These are phyloP conservation scores for Tadarida brasiliensis DNA, from an alignment of 2,797 vertebrate genomes.

Conservation along the genomic window DNA sequence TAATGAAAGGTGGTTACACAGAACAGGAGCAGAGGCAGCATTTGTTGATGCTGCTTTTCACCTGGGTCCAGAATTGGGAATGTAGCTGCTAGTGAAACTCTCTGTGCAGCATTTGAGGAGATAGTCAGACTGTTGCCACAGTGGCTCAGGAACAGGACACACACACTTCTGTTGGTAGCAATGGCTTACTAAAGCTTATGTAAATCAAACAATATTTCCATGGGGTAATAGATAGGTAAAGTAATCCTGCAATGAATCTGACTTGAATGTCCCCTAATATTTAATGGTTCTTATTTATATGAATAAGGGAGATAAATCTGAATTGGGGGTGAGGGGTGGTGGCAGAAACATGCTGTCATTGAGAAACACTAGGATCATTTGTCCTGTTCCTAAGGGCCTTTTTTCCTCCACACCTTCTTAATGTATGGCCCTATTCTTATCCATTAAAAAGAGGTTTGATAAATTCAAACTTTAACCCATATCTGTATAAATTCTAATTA, in stretches of 20 bases:
- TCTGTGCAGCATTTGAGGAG: neutral
- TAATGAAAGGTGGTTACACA: neutral
- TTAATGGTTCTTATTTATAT: conserved; percentile 25
- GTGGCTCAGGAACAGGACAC: neutral
- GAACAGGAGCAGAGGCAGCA: neutral
- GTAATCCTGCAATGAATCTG: neutral
- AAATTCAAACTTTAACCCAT: neutral
- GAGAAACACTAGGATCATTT: neutral
- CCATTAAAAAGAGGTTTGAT: neutral
- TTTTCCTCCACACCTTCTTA: conserved; percentile 1
- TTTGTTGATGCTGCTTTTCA: neutral
- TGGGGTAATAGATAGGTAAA: neutral
- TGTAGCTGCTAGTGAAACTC: neutral
- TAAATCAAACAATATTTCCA: neutral
- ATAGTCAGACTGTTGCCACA: neutral
- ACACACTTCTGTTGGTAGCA: neutral
- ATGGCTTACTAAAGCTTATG: neutral
- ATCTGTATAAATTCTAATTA: neutral
- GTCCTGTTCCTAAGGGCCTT: neutral
- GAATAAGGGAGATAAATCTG: neutral
- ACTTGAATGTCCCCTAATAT: neutral
- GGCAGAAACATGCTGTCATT: neutral
- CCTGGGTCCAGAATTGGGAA: neutral
- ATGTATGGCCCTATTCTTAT: neutral
- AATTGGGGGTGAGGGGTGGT: neutral